phyloP scores from a whole-genome alignment of 2,888 invertebrate genomes.

The Oligia fasciuncula region DNA sequence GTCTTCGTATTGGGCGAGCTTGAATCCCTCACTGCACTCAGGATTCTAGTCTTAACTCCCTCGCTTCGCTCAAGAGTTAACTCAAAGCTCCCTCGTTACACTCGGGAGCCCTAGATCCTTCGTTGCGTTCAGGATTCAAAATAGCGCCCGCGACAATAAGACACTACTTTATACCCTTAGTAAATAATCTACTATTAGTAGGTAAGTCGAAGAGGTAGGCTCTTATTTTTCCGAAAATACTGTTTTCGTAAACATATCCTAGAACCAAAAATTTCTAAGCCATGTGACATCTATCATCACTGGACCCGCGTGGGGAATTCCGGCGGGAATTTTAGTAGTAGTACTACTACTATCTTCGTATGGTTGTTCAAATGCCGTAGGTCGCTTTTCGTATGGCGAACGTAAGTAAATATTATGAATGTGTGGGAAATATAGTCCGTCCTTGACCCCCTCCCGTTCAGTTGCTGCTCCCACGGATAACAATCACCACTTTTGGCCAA shows the following conservation, averaged over 20 bases:
- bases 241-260: not conserved
- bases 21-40: too few species aligned
- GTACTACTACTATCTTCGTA: not conserved
- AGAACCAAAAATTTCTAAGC: not conserved
- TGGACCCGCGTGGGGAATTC: not conserved
- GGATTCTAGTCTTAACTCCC: too few species aligned
- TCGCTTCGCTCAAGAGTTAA: too few species aligned
- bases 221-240: not conserved
- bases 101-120: too few species aligned
- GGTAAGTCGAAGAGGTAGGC: too few species aligned
- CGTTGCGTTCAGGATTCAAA: too few species aligned
- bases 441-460: constrained; percentile 79
- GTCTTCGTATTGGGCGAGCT: too few species aligned
- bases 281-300: not conserved
- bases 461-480: constrained; percentile 78
- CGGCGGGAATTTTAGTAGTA: not conserved
- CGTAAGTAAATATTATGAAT: constrained; percentile 64
- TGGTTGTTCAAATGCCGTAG: not conserved
- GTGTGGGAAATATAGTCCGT: constrained; percentile 76
- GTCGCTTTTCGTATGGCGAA: constrained; percentile 39
- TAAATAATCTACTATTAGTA: not conserved
- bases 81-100: too few species aligned
- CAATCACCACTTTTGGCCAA: constrained; percentile 75
- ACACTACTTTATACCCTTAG: too few species aligned
- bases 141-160: too few species aligned